Evolutionary conservation across 2,113 vertebrate species (phyloP), one percentile per base, ranked within the genome.

Genomic region (Gorsachius goisagi): DNA sequence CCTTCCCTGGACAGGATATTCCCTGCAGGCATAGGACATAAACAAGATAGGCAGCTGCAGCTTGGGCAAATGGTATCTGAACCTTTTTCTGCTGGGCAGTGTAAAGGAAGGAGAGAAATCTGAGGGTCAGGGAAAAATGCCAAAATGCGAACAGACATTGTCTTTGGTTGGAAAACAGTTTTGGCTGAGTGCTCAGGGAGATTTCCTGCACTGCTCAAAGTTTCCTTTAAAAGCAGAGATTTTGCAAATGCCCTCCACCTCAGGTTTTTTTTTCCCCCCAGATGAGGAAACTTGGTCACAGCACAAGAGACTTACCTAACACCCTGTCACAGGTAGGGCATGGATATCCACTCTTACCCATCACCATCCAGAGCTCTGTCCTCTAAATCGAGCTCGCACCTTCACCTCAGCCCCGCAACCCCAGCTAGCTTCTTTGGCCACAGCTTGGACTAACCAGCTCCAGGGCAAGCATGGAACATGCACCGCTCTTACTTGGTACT

Each of bases 111-210:
- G 4, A 41, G 82, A 37, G 30, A 5, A 11, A 86, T 37, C 33
- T 0, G 0, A 55, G 32, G 56, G 45, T 11, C 45, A 60, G 35
- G 21, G 60, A 74, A 56, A 56, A 39, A 16, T 32, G 49, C 13
- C 12, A 45, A 50, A 21, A 13, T 12, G 22, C 22, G 9, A 64
- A 18, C 17, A 39, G 30, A 26, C 41, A 52, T 9, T 33, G 14
- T 41, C 41, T 41, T 11, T 52, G 77, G 14, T 1, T 33, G 62
- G 47, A 63, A 39, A 45, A 44, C 19, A 66, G 56, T 9, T 49
- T 55, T 71, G 50, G 23, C 6, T 2, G 26, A 72, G 15, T 7
- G n/a, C 37, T 59, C 63, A n/a, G 33, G 33, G 47, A 52, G 0
- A 22, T 15, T 35, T 44, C 47, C 53, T 44, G 59, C 44, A 27